Evolutionary conservation across 2,797 vertebrate species (phyloP).

Genomic region (Peromyscus melanophrys): DNA sequence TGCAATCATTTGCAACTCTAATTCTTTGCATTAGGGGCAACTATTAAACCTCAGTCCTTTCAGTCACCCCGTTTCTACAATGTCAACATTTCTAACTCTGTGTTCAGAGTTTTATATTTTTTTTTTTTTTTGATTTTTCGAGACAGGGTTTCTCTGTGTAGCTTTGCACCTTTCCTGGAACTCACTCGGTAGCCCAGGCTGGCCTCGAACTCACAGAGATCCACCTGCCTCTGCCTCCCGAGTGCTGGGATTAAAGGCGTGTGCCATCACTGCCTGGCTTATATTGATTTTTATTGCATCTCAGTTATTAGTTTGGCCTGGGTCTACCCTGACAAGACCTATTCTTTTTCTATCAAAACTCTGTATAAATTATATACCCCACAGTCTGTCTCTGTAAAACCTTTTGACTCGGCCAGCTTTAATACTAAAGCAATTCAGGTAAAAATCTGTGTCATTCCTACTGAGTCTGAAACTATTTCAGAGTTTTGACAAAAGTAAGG

Average conservation of each 20-base stretch:
- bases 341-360: slow-evolving; percentile 42
- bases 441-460: background rate
- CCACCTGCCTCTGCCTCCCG: too few species aligned
- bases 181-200: too few species aligned
- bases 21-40: background rate
- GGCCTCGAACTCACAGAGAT: too few species aligned
- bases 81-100: slow-evolving; percentile 1
- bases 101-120: background rate
- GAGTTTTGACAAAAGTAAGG: slow-evolving; percentile 28
- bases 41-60: background rate
- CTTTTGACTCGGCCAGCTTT: background rate
- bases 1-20: slow-evolving; percentile 2
- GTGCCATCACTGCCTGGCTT: background rate
- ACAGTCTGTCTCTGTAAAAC: slow-evolving; percentile 17
- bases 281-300: slow-evolving; percentile 40
- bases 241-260: too few species aligned
- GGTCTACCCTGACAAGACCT: background rate
- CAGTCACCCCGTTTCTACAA: background rate
- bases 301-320: slow-evolving; percentile 25
- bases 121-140: background rate
- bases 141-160: too few species aligned
- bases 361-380: background rate
- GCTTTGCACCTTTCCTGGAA: too few species aligned
- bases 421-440: slow-evolving; percentile 27
- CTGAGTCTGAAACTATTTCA: slow-evolving; percentile 45